Percentiles rank a stretch among this genome's conserved stretches.
These are phyloP conservation scores for Lasioglossum lativentre DNA, from an alignment of 2,888 invertebrate species.

Conservation along the genomic window DNA sequence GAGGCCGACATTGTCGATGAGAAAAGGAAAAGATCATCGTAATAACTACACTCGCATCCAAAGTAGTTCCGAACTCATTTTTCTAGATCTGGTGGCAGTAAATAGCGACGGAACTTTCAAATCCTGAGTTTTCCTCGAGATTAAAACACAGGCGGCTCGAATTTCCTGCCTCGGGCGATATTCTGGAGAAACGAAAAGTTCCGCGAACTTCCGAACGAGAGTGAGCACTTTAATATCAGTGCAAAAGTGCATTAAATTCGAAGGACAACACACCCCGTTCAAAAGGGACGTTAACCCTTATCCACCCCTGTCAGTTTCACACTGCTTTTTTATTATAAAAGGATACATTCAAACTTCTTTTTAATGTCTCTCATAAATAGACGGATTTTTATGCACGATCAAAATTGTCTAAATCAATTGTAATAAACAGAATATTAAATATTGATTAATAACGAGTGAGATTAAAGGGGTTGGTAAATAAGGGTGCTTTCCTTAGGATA, in stretches of 20 bases:
- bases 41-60: background rate
- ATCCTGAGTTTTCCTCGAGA: background rate
- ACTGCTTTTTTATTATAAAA: background rate
- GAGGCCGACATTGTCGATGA: background rate
- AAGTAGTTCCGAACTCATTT: background rate
- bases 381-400: too few relatives aligned
- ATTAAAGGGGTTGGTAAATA: background rate
- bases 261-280: background rate
- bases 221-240: background rate
- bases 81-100: background rate
- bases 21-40: background rate
- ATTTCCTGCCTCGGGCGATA: background rate
- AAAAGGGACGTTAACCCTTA: background rate
- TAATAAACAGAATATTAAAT: too few relatives aligned
- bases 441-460: background rate
- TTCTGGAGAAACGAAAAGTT: background rate
- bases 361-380: background rate
- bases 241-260: conserved; percentile 1
- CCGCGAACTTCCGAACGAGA: background rate
- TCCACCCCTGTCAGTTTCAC: background rate
- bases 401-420: too few relatives aligned
- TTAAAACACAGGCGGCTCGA: background rate
- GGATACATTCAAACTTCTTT: background rate
- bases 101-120: background rate
- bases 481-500: background rate